Evolutionary conservation across 2,888 invertebrate species (phyloP), one percentile per base, ranked within the genome.

Genomic region (Hemicrepidius hirtus): DNA sequence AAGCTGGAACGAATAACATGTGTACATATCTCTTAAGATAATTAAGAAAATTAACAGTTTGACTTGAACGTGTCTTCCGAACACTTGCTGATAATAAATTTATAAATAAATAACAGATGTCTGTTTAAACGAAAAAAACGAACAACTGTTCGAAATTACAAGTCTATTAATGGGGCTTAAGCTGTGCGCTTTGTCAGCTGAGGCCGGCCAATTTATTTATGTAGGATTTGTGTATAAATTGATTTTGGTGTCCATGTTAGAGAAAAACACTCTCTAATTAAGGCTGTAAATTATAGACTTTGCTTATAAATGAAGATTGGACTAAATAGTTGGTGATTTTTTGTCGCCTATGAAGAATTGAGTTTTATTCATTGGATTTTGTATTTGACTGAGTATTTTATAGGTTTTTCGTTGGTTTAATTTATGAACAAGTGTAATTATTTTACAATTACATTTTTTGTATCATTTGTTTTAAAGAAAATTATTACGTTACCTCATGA

Each of bases 21-120:
- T 68, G 68, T 50, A 62, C 21, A 53, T 68, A 68, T 62, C 62
- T 68, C 50, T 50, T 41, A 18, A 50, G 50, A 62, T 68, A 68
- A 68, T 68, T 68, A 68, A 68, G 46, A 28, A 68, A 68, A 68
- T 68, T 68, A 68, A 68, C 62, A 68, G 68, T 68, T 68, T 68
- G 62, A 62, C 68, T 62, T 53, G 35, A 53, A 68, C 53, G 68
- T 60, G 60, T 50, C 53, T 35, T 53, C 21, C 35, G n/a, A 53
- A 68, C 68, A 68, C 62, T 68, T 68, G 68, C 68, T 62, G 24
- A 40, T 62, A 68, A 68, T 68, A 68, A 68, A 68, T 68, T 68
- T 68, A 68, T 68, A 68, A 62, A 68, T 68, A 68, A 68, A 50
- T 60, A 60, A 60, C 68, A 68, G 44, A 49, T 68, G 68, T 37